Percentiles rank a stretch among this genome's conserved stretches.
phyloP scores from a whole-genome alignment of 2,888 invertebrate species.

The Pristionchus mayeri region DNA sequence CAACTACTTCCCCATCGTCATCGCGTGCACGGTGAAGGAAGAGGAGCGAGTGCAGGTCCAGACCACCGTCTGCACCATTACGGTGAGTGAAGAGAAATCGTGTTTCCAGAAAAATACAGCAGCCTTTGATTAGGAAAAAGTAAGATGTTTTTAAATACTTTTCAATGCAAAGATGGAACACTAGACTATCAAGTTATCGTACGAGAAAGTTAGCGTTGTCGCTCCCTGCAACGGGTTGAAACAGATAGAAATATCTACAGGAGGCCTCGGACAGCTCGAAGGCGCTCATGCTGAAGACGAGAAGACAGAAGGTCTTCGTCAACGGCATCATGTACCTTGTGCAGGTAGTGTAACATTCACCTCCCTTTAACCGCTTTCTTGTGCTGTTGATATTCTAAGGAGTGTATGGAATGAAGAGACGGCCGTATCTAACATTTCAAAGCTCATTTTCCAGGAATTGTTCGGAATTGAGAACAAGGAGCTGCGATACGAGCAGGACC shows the following conservation, averaged over 20 bases:
- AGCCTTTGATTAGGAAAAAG: background rate
- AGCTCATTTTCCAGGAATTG: constrained; percentile 82
- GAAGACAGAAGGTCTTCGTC: constrained; percentile 97
- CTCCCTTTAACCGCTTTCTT: no score
- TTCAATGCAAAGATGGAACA: no score
- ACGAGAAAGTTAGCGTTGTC: background rate
- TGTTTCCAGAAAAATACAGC: no score
- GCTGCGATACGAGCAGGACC: constrained; percentile 83
- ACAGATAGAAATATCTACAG: constrained; percentile 54
- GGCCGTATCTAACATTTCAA: background rate
- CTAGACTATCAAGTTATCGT: background rate
- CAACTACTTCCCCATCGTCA: constrained; percentile 71
- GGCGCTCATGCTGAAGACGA: constrained; percentile 86
- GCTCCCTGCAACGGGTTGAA: no score
- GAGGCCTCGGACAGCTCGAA: constrained; percentile 64
- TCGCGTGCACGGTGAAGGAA: constrained; percentile 66
- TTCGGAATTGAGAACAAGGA: constrained; percentile 98
- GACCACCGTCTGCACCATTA: constrained; percentile 72
- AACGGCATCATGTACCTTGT: constrained; percentile 96
- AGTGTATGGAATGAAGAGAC: no score
- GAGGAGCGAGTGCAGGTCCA: constrained; percentile 67
- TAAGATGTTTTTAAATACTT: no score
- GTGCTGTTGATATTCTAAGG: no score
- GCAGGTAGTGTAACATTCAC: constrained; percentile 80
- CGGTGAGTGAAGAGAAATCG: constrained; percentile 54